phyloP scores from a whole-genome alignment of 2,888 invertebrate species.

The Helobdella robusta region DNA sequence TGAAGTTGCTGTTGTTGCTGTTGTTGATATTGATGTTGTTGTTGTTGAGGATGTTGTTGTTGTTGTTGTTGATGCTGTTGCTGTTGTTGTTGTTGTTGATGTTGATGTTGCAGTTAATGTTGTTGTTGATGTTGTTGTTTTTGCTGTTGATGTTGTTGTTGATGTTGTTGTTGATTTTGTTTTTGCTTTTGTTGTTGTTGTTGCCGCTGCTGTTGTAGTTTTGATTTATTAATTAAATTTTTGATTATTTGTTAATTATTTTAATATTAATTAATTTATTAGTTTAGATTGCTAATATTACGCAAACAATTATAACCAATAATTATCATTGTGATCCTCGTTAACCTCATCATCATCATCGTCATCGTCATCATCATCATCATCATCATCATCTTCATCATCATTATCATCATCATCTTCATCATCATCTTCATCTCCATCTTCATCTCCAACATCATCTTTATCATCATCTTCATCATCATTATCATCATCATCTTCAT shows the following conservation, averaged over 20 bases:
- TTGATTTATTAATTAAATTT: too few species aligned
- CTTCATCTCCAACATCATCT: constrained; percentile 9
- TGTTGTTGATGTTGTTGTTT: too few species aligned
- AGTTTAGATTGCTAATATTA: background rate
- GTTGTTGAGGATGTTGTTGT: background rate
- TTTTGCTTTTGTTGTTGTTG: too few species aligned
- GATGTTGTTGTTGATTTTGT: too few species aligned
- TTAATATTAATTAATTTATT: too few species aligned
- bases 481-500: constrained; percentile 17
- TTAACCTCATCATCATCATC: background rate
- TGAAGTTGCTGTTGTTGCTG: constrained; percentile 1
- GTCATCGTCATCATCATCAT: constrained; percentile 9
- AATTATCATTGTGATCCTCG: background rate
- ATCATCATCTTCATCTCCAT: constrained; percentile 10
- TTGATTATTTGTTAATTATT: too few species aligned
- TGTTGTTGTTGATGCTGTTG: constrained; percentile 6
- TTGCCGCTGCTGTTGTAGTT: too few species aligned
- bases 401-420: constrained; percentile 8
- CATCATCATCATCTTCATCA: background rate
- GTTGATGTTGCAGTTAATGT: background rate
- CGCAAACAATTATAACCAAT: background rate
- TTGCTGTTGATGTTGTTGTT: too few species aligned
- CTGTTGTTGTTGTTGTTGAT: background rate
- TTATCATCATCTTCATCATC: background rate
- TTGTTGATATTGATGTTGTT: background rate